Evolutionary conservation across 2,888 invertebrate genomes (phyloP), one percentile per base, ranked within the genome.

Genomic region (Dendrolimus houi): DNA sequence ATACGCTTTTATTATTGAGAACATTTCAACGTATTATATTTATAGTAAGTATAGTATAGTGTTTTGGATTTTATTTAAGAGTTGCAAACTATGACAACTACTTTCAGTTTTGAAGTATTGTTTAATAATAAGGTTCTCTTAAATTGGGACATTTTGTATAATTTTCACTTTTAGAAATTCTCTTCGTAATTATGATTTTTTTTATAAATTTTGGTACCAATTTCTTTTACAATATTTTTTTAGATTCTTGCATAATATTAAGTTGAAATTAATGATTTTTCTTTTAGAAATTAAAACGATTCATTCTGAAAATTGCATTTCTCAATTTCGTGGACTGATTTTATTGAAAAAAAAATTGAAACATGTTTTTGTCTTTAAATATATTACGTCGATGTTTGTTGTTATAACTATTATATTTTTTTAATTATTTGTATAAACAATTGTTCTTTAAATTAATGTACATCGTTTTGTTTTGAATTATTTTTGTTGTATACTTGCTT

Each of bases 361-460:
- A 88, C 82, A 83, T 87, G 86, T 90, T 89, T 89, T 89, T 90
- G 81, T 87, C 87, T 88, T 87, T 89, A 86, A 89, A 88, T 89
- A 89, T 89, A 89, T 90, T 90, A 87, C 90, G 89, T 90, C 91
- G 82, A 90, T 91, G 91, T 91, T 91, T 91, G 91, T 91, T 91
- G 91, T 91, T 91, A 91, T 91, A 92, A 89, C 87, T 91, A 92
- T 92, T 92, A 89, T 89, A 89, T 92, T 92, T 92, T 92, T 92
- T 92, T 92, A 92, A 92, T 92, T 92, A 92, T 92, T 92, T 93
- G 93, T 93, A 92, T 92, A 92, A 93, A 92, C 92, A 92, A 92
- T 93, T 93, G 93, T 93, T 93, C 93, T 93, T 93, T 93, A 93
- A 93, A 93, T 93, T 93, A 93, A 93, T 93, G 93, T 93, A 93